These are phyloP conservation scores for Merops nubicus DNA, from an alignment of 2,113 vertebrate genomes.

Conservation along the genomic window DNA sequence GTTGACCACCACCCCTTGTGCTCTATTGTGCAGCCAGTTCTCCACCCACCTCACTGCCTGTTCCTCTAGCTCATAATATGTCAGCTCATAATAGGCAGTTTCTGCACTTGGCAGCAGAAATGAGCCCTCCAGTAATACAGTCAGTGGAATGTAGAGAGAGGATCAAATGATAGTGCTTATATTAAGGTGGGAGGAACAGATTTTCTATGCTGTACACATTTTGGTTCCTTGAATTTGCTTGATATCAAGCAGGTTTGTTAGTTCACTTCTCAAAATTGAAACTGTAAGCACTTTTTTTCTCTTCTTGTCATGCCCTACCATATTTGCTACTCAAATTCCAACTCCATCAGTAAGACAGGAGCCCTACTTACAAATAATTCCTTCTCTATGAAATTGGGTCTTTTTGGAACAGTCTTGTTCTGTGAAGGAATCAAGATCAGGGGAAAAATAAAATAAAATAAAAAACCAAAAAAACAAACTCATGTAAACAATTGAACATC, in stretches of 20 bases:
- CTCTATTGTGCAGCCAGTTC: too few relatives aligned
- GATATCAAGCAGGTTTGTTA: background rate
- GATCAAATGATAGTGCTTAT: background rate
- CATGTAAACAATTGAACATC: background rate
- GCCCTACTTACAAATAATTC: background rate
- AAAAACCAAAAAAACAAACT: background rate
- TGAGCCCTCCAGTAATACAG: background rate
- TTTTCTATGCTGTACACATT: background rate
- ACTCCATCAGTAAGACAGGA: background rate
- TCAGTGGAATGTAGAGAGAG: background rate
- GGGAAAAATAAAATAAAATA: too few relatives aligned
- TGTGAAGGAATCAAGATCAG: background rate
- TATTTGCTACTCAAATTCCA: background rate
- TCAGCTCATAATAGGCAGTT: fast-evolving
- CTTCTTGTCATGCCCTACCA: background rate
- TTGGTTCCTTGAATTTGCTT: background rate
- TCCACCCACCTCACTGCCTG: too few relatives aligned
- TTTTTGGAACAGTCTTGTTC: background rate
- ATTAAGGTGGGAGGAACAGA: background rate
- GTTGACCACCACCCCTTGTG: too few relatives aligned
- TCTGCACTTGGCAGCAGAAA: background rate
- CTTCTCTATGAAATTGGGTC: background rate
- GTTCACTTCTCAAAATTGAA: background rate
- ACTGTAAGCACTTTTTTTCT: background rate
- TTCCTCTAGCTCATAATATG: too few relatives aligned